These are phyloP conservation scores for Spizaetus ornatus DNA, from an alignment of 2,113 vertebrate species.

Conservation along the genomic window DNA sequence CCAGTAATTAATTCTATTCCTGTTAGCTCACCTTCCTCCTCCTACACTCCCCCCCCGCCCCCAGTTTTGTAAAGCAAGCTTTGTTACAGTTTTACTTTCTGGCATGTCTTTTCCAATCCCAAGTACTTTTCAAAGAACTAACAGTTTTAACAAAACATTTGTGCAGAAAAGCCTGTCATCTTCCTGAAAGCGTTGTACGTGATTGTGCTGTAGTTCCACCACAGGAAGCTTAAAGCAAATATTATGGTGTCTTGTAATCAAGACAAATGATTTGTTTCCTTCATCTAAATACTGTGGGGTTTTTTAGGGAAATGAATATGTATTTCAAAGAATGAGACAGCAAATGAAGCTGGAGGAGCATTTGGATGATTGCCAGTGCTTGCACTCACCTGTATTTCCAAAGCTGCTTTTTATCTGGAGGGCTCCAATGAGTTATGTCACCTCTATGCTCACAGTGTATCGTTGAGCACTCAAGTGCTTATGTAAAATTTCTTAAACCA, in stretches of 20 bases:
- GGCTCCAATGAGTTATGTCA: not conserved
- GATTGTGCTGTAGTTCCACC: not conserved
- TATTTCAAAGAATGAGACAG: slow-evolving; percentile 32
- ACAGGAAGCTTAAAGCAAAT: slow-evolving; percentile 22
- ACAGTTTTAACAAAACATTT: not conserved
- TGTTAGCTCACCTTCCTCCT: not conserved
- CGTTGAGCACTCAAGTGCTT: not conserved
- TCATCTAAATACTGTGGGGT: not conserved
- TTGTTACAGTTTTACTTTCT: not conserved
- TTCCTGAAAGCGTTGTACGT: not conserved
- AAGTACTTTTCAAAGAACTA: not conserved
- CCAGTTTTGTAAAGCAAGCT: not conserved
- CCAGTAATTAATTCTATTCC: not conserved
- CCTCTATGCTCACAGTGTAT: not conserved
- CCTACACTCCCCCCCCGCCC: fast-evolving
- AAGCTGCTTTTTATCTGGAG: not conserved
- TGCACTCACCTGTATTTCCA: not conserved
- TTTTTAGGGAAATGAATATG: not conserved
- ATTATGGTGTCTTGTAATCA: slow-evolving; percentile 3
- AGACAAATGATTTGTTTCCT: slow-evolving; percentile 22
- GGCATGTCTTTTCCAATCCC: not conserved
- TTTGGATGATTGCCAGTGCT: not conserved
- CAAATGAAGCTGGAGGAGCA: not conserved
- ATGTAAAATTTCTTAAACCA: slow-evolving; percentile 4
- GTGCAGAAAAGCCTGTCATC: not conserved